These are phyloP conservation scores for Argyrosomus regius DNA, from an alignment of 2,797 vertebrate species.

Conservation along the genomic window DNA sequence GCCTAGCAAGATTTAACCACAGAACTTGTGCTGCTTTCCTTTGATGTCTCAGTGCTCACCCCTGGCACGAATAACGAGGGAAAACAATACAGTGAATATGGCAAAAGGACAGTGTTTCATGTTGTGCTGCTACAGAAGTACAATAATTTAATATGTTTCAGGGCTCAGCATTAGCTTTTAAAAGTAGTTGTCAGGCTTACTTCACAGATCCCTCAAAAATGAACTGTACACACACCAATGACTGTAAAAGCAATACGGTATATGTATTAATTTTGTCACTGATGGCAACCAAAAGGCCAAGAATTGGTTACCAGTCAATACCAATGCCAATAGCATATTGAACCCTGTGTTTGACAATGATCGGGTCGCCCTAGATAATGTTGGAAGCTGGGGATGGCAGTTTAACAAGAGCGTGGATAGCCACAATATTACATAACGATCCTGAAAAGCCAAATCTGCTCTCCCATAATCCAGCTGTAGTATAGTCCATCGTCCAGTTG, in stretches of 20 bases:
- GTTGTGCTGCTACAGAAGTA: neutral
- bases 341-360: neutral
- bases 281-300: too few relatives aligned
- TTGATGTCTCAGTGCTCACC: conserved; percentile 24
- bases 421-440: neutral
- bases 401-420: neutral
- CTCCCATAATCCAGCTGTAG: neutral
- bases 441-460: neutral
- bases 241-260: too few relatives aligned
- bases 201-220: too few relatives aligned
- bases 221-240: too few relatives aligned
- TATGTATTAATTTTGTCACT: too few relatives aligned
- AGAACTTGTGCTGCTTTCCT: conserved; percentile 10
- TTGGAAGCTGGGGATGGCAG: neutral
- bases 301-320: too few relatives aligned
- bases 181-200: too few relatives aligned
- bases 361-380: accelerated
- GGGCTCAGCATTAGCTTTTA: too few relatives aligned
- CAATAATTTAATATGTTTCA: neutral
- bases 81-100: neutral
- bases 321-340: too few relatives aligned
- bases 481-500: neutral
- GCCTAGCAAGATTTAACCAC: neutral
- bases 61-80: neutral
- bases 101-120: neutral